Conservation (phyloP, 2,888 invertebrate species). For the Conops quadrifasciatus region DNA sequence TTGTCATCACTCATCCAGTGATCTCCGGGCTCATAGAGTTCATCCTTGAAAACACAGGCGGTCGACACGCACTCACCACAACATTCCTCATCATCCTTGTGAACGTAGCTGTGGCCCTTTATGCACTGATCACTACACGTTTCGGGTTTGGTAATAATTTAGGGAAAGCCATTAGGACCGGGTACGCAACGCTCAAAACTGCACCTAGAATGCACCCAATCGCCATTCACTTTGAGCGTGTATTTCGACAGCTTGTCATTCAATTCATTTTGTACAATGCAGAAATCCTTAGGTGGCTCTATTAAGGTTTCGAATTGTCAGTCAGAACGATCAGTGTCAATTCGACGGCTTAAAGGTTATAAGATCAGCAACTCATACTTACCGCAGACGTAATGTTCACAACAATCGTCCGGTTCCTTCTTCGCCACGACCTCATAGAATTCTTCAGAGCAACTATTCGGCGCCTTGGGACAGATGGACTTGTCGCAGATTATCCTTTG, state of each 20-base stretch:
- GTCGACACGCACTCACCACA: constrained; percentile 74
- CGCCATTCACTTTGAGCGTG: constrained; percentile 62
- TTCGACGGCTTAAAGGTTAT: neutral
- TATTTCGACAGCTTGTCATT: constrained; percentile 56
- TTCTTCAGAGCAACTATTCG: constrained; percentile 64
- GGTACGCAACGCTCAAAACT: constrained; percentile 57
- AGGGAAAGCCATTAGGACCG: constrained; percentile 56
- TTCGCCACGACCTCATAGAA: constrained; percentile 67
- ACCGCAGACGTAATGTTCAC: constrained; percentile 75
- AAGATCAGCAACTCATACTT: constrained; percentile 45
- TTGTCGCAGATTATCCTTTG: constrained; percentile 70
- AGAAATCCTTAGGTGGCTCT: constrained; percentile 60
- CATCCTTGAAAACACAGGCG: constrained; percentile 68
- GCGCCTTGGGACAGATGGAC: constrained; percentile 71
- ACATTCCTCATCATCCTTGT: constrained; percentile 65
- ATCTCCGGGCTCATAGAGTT: constrained; percentile 67
- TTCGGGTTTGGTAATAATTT: constrained; percentile 51
- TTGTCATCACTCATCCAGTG: constrained; percentile 73
- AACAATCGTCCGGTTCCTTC: constrained; percentile 69
- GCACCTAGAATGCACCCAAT: constrained; percentile 66
- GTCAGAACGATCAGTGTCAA: neutral
- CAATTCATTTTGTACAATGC: constrained; percentile 58
- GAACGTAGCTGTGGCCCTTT: constrained; percentile 70
- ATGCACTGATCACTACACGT: constrained; percentile 56
- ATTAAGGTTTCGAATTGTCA: neutral